Evolutionary conservation across 2,797 vertebrate species (phyloP).

Genomic region (Dicrostonyx torquatus): DNA sequence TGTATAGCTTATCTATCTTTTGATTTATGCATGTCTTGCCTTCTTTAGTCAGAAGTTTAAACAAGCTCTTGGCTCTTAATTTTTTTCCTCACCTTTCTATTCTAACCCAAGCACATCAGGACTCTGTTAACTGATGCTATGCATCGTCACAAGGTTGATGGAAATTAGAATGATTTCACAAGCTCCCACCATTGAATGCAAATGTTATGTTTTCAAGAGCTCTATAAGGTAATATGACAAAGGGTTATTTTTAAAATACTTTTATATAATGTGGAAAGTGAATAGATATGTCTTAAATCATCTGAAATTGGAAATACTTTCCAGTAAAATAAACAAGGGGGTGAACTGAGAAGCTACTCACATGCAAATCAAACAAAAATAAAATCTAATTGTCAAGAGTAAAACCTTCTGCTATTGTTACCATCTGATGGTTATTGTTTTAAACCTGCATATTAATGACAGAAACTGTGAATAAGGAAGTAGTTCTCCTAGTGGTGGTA

Average conservation of each 20-base stretch:
- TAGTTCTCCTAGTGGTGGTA: background rate
- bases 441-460: background rate
- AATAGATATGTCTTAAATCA: background rate
- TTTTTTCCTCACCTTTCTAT: background rate
- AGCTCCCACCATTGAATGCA: background rate
- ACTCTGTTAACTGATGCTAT: background rate
- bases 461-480: background rate
- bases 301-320: slow-evolving; percentile 10
- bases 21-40: background rate
- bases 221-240: background rate
- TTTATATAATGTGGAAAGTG: background rate
- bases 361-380: background rate
- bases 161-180: background rate
- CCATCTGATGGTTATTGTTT: background rate
- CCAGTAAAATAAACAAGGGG: background rate
- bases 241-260: background rate
- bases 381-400: background rate
- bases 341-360: background rate
- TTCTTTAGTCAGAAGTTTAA: background rate
- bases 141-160: background rate
- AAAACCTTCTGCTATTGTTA: background rate
- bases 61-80: background rate
- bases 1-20: background rate
- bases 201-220: background rate
- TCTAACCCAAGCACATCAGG: background rate